phyloP scores from a whole-genome alignment of 1,140 invertebrate genomes.

The Stenopsyche tienmushanensis region DNA sequence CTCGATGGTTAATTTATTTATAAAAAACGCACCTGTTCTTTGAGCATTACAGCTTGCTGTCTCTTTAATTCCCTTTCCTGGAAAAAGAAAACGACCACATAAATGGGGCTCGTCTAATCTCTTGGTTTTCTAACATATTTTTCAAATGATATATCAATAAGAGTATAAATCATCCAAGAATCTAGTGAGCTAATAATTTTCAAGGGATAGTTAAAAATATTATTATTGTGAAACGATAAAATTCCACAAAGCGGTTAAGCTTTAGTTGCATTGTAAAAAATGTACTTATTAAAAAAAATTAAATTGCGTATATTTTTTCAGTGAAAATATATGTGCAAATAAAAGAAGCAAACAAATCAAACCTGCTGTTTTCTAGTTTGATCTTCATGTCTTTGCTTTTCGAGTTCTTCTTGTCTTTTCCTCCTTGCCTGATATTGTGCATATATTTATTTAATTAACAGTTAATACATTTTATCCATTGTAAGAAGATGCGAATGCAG shows the following conservation, averaged over 20 bases:
- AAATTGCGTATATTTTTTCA: slow-evolving; percentile 1
- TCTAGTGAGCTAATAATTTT: no score
- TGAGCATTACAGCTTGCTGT: slow-evolving; percentile 80
- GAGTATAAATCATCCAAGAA: no score
- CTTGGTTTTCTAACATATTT: no score
- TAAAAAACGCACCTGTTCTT: slow-evolving; percentile 95
- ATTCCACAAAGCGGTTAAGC: no score
- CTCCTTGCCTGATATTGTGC: slow-evolving; percentile 68
- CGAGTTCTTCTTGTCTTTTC: slow-evolving; percentile 81
- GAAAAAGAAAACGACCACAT: slow-evolving; percentile 49
- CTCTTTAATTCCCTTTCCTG: slow-evolving; percentile 85
- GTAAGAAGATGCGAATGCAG: slow-evolving; percentile 30
- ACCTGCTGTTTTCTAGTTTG: slow-evolving; percentile 84
- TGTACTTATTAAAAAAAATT: no score
- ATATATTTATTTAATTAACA: neutral
- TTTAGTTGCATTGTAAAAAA: no score
- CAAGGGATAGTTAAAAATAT: no score
- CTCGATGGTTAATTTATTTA: no score
- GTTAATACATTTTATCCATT: neutral
- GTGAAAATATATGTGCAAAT: no score
- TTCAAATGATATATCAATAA: no score
- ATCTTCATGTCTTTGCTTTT: slow-evolving; percentile 81
- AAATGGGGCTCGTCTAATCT: neutral
- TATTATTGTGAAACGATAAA: no score
- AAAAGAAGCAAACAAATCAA: slow-evolving; percentile 45